phyloP scores from a whole-genome alignment of 2,797 vertebrate genomes.

The Sebastes umbrosus region DNA sequence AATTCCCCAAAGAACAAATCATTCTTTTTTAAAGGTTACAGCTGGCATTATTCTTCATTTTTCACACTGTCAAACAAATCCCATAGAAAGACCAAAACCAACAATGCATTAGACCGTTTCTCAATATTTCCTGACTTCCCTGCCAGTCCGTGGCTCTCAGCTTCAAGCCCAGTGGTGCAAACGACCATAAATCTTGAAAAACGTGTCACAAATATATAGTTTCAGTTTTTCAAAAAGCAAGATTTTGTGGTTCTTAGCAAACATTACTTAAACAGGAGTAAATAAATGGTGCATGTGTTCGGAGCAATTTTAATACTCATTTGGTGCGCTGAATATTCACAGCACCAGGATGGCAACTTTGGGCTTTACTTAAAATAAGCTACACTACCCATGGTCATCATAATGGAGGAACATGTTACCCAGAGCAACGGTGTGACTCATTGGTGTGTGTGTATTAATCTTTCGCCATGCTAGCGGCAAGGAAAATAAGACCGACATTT shows the following conservation, averaged over 20 bases:
- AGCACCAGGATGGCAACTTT: neutral
- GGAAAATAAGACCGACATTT: too few species aligned
- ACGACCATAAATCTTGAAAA: neutral
- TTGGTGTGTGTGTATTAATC: neutral
- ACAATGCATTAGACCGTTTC: neutral
- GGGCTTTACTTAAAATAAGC: neutral
- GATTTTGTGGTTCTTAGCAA: neutral
- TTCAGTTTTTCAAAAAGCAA: neutral
- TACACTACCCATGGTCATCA: neutral
- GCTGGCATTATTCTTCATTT: neutral
- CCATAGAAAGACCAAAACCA: slow-evolving; percentile 15
- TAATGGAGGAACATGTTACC: neutral
- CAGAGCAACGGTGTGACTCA: neutral
- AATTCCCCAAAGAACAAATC: slow-evolving; percentile 9
- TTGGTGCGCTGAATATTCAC: neutral
- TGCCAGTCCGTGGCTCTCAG: neutral
- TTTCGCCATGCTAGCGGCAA: neutral
- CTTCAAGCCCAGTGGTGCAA: neutral
- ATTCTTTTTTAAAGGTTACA: neutral
- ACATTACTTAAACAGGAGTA: neutral
- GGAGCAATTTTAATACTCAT: neutral
- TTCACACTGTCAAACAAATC: neutral
- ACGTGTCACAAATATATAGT: too few species aligned
- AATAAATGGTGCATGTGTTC: neutral
- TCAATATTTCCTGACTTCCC: neutral